Evolutionary conservation across 30 jellyfish, hydroid and myxozoan species (phyloP).

Genomic region (Hydractinia echinata): DNA sequence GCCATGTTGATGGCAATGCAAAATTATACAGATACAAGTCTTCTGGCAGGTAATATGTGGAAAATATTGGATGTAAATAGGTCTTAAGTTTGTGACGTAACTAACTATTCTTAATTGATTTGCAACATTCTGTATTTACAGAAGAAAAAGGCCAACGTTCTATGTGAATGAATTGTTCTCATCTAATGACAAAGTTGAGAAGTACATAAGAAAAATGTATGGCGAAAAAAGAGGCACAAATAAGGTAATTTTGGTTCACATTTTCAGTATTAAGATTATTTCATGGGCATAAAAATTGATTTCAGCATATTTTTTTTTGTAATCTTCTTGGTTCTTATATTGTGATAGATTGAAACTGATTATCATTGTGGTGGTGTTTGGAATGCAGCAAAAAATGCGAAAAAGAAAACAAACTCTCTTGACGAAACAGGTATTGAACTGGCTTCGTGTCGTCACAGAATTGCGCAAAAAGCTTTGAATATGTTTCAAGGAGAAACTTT

Average conservation of each 20-base stretch:
- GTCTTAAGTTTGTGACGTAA: background rate
- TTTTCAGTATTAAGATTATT: background rate
- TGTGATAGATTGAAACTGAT: slow-evolving; percentile 6
- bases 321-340: background rate
- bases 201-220: background rate
- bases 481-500: slow-evolving; percentile 43
- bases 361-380: slow-evolving; percentile 35
- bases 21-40: slow-evolving; percentile 24
- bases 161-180: background rate
- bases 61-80: background rate
- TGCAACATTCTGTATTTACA: background rate
- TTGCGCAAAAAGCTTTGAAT: slow-evolving; percentile 27
- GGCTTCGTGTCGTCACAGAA: slow-evolving; percentile 36
- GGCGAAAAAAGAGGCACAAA: slow-evolving; percentile 4
- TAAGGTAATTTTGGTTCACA: background rate
- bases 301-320: background rate
- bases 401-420: slow-evolving; percentile 6
- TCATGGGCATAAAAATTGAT: background rate
- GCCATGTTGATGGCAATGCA: slow-evolving; percentile 41
- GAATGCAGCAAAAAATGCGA: slow-evolving; percentile 34
- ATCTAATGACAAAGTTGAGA: slow-evolving; percentile 1
- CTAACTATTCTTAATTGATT: background rate
- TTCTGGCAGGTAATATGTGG: slow-evolving; percentile 15
- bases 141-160: background rate
- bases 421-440: slow-evolving; percentile 41